Conservation (phyloP, 2,888 invertebrate genomes). For the Tetranychus piercei region DNA sequence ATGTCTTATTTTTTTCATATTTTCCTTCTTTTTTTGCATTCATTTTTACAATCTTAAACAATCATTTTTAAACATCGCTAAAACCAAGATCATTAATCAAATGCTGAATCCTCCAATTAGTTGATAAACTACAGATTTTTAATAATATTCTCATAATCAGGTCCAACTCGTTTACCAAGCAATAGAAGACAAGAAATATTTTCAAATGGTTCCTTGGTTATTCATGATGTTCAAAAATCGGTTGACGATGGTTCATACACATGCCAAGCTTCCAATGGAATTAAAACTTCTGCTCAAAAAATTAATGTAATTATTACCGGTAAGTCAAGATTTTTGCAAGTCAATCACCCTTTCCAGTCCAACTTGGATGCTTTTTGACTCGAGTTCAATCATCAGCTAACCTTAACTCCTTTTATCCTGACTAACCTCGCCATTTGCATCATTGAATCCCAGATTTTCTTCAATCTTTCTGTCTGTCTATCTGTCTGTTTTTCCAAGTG, state of each 20-base stretch:
- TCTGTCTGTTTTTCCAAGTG: not conserved
- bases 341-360: no score
- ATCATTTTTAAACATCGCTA: no score
- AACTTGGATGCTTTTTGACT: no score
- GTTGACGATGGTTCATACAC: constrained; percentile 34
- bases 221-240: constrained; percentile 39
- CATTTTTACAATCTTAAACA: no score
- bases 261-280: constrained; percentile 32
- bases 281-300: constrained; percentile 24
- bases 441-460: not conserved
- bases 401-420: not conserved
- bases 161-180: constrained; percentile 17
- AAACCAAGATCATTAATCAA: no score
- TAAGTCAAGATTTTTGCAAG: constrained; percentile 28
- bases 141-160: not conserved
- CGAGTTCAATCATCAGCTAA: not conserved
- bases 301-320: constrained; percentile 13
- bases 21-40: no score
- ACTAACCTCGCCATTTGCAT: not conserved
- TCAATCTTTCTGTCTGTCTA: not conserved
- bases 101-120: not conserved
- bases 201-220: constrained; percentile 32
- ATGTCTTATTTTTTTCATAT: no score
- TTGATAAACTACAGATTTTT: not conserved
- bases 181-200: constrained; percentile 30